Conservation (phyloP, 2,888 invertebrate genomes). For the Cantharis rufa region DNA sequence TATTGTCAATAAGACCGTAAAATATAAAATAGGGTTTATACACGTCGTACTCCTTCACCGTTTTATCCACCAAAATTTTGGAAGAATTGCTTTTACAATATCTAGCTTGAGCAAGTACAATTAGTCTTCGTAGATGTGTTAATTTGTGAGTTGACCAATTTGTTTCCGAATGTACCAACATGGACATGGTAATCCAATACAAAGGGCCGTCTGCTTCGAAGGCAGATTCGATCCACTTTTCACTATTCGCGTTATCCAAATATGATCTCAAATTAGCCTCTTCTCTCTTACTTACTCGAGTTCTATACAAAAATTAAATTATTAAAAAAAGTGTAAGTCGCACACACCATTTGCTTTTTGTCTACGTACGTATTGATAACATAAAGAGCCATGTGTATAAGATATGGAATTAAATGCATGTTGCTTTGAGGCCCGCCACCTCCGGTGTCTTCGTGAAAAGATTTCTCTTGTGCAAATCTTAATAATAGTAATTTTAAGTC, state of each 20-base stretch:
- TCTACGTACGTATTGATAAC: slow-evolving; percentile 84
- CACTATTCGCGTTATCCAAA: slow-evolving; percentile 65
- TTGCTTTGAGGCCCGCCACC: slow-evolving; percentile 97
- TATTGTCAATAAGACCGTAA: slow-evolving; percentile 81
- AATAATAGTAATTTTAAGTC: slow-evolving; percentile 88
- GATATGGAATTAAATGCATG: slow-evolving; percentile 94
- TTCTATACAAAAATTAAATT: slow-evolving; percentile 55
- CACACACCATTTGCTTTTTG: background rate
- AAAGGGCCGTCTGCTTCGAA: slow-evolving; percentile 91
- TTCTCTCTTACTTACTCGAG: slow-evolving; percentile 76
- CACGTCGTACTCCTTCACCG: slow-evolving; percentile 70
- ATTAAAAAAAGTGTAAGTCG: background rate
- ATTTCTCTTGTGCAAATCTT: slow-evolving; percentile 90
- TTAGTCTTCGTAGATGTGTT: slow-evolving; percentile 74
- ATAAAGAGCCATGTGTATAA: slow-evolving; percentile 93
- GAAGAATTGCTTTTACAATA: slow-evolving; percentile 64
- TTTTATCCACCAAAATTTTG: slow-evolving; percentile 59
- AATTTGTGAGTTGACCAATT: slow-evolving; percentile 77
- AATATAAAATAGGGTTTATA: slow-evolving; percentile 88
- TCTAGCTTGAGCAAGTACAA: slow-evolving; percentile 79
- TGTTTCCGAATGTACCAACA: slow-evolving; percentile 76
- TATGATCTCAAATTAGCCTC: slow-evolving; percentile 76
- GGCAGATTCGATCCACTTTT: slow-evolving; percentile 77
- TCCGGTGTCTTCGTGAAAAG: slow-evolving; percentile 97
- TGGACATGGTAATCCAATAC: slow-evolving; percentile 82